phyloP scores from a whole-genome alignment of 2,113 vertebrate genomes.

The Camelus dromedarius region DNA sequence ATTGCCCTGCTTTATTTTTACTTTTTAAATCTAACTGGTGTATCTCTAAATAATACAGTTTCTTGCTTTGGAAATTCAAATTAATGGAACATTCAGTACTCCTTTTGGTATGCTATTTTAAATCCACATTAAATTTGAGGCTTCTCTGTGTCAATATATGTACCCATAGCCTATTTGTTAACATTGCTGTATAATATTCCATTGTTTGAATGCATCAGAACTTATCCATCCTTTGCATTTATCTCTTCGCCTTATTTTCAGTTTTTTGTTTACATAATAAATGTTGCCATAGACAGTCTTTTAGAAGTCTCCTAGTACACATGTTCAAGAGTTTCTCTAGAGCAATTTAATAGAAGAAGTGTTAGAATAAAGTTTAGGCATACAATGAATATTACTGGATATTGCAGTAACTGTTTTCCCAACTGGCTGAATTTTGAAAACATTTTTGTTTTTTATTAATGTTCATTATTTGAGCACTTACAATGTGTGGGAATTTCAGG shows the following conservation, averaged over 20 bases:
- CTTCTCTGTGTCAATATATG: background rate
- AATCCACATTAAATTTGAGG: background rate
- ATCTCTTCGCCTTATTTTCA: background rate
- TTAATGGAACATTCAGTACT: background rate
- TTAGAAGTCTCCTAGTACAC: background rate
- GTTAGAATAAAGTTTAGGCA: background rate
- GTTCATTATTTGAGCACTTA: background rate
- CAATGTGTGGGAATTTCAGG: background rate
- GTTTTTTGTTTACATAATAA: background rate
- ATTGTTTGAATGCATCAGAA: background rate
- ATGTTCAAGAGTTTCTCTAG: background rate
- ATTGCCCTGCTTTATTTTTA: background rate
- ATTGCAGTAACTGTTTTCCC: background rate
- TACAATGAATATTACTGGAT: background rate
- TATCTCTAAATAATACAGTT: slow-evolving; percentile 1
- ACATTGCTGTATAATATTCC: background rate
- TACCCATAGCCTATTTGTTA: background rate
- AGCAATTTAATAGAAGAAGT: background rate
- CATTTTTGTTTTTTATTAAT: background rate
- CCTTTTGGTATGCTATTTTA: background rate
- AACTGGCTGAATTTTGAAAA: background rate
- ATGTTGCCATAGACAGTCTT: background rate
- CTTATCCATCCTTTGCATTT: background rate
- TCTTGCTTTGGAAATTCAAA: background rate
- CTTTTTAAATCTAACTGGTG: background rate